A percentile compares a stretch with the other conserved stretches of the same genome.
phyloP scores from a whole-genome alignment of 2,797 vertebrate species.

The Threskiornis aethiopicus region DNA sequence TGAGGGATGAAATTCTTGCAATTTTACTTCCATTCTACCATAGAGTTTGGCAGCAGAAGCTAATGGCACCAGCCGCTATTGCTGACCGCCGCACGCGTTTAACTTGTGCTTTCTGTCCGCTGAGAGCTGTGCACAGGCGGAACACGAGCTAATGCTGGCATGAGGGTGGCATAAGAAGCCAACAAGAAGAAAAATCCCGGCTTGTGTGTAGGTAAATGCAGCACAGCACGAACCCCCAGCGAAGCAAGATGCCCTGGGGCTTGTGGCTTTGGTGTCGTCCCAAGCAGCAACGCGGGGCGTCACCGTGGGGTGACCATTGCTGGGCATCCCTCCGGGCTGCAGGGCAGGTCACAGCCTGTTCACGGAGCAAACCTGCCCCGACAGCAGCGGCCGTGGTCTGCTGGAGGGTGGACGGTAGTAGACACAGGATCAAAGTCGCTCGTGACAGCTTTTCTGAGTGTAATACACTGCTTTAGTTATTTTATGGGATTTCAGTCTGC shows the following conservation, averaged over 20 bases:
- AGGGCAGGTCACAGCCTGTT: not conserved
- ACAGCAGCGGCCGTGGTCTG: not conserved
- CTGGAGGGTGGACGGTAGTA: not conserved
- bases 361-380: not conserved
- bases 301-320: not conserved
- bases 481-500: not conserved
- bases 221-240: not conserved
- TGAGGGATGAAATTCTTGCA: not conserved
- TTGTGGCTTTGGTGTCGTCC: not conserved
- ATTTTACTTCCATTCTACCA: not conserved
- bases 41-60: not conserved
- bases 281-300: accelerated
- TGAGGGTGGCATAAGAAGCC: accelerated
- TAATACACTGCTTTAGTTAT: not conserved
- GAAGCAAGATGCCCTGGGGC: not conserved
- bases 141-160: accelerated
- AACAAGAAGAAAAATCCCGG: not conserved
- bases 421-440: not conserved
- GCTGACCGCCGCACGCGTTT: accelerated
- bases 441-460: not conserved
- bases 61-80: accelerated
- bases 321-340: not conserved
- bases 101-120: not conserved
- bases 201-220: not conserved
- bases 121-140: accelerated